phyloP scores from a whole-genome alignment of 2,797 vertebrate species.

The Sylvilagus floridanus region DNA sequence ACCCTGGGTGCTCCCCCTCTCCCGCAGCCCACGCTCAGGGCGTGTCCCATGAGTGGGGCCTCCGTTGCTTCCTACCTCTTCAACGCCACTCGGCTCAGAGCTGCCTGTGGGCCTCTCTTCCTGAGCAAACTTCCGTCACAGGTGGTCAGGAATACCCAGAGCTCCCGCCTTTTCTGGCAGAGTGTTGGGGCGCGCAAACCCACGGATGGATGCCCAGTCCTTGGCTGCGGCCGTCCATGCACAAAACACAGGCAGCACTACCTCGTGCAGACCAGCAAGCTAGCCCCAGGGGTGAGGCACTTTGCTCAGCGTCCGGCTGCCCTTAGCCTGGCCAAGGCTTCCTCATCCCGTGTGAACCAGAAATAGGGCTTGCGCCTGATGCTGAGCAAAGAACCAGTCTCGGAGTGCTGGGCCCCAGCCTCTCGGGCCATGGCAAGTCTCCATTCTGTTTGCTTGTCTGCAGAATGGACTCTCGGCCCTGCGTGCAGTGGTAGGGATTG shows the following conservation, averaged over 20 bases:
- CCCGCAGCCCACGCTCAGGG: no score
- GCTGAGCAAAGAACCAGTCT: neutral
- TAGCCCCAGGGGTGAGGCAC: neutral
- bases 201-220: neutral
- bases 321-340: neutral
- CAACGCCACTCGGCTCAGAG: neutral
- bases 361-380: neutral
- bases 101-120: neutral
- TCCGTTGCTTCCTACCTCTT: neutral
- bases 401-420: neutral
- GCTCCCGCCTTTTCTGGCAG: neutral
- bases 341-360: neutral
- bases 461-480: neutral
- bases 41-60: no score
- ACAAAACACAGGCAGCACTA: neutral
- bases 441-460: neutral
- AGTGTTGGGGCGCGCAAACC: neutral
- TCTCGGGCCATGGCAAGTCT: neutral
- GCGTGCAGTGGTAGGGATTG: neutral
- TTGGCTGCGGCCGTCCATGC: neutral
- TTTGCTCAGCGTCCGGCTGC: neutral
- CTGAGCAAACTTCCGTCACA: neutral
- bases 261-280: no score
- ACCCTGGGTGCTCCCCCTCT: neutral
- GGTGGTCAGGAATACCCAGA: neutral